Percentiles rank a stretch among this genome's conserved stretches.
Conservation (phyloP, 2,797 vertebrate genomes). For the Danio jaintianensis region DNA sequence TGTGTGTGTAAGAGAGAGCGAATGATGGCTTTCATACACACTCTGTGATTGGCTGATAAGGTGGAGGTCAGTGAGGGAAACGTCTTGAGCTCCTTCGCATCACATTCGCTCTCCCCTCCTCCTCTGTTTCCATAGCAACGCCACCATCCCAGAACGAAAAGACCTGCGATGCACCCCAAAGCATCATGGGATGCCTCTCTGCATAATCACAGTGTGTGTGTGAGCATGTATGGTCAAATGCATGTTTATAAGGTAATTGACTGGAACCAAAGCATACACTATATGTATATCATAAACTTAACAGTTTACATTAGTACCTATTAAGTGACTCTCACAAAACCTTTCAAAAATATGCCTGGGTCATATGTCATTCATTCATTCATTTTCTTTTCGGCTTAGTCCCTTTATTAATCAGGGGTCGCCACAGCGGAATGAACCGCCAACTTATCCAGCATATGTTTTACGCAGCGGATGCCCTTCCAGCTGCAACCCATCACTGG, state of each 20-base stretch:
- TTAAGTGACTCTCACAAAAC: not conserved
- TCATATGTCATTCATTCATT: no score
- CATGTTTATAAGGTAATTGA: not conserved
- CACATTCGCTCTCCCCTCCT: conserved; percentile 29
- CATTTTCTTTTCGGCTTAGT: no score
- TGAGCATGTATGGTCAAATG: conserved; percentile 3
- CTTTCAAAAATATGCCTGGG: not conserved
- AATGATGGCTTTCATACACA: conserved; percentile 15
- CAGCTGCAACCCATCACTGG: no score
- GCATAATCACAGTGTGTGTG: conserved; percentile 27
- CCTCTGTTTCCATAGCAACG: conserved; percentile 49
- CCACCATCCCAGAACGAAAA: conserved; percentile 27
- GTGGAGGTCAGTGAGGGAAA: conserved; percentile 42
- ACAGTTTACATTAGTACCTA: not conserved
- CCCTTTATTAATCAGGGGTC: no score
- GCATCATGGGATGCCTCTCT: conserved; percentile 34
- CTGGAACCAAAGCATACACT: not conserved
- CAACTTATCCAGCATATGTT: no score
- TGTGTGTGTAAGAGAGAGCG: no score
- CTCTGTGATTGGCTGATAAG: conserved; percentile 45
- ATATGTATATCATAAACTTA: not conserved
- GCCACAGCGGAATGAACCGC: no score
- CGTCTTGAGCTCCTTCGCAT: conserved; percentile 49
- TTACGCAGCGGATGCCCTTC: no score
- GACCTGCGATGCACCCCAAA: conserved; percentile 32